Conservation (phyloP, 2,797 vertebrate species). For the Tokudaia muenninki region DNA sequence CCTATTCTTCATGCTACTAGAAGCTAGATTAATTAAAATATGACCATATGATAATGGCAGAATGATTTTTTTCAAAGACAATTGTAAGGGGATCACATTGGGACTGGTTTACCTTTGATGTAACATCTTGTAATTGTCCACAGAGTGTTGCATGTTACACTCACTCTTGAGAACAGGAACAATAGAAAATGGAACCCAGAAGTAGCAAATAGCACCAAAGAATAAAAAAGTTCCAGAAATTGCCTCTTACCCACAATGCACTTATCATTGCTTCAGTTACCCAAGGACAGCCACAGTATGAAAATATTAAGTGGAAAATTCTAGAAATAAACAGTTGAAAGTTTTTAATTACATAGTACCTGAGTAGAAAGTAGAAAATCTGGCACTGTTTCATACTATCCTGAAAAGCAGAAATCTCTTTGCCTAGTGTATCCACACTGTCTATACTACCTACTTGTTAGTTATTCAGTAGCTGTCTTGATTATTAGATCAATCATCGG, state of each 20-base stretch:
- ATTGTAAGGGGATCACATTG: not conserved
- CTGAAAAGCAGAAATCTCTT: not conserved
- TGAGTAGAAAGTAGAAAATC: not conserved
- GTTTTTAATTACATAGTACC: not conserved
- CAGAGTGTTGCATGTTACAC: not conserved
- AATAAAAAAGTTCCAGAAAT: constrained; percentile 1
- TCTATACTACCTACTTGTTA: not conserved
- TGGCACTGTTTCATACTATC: not conserved
- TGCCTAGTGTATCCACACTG: not conserved
- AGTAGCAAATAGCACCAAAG: constrained; percentile 29
- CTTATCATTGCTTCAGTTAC: not conserved
- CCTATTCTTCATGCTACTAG: not conserved
- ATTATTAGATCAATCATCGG: not conserved
- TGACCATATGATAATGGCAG: not conserved
- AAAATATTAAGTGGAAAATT: not conserved
- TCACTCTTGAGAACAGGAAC: constrained; percentile 14
- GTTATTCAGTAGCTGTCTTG: not conserved
- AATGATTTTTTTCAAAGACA: not conserved
- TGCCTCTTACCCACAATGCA: not conserved
- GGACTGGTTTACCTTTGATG: constrained; percentile 36
- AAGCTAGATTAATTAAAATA: constrained; percentile 43
- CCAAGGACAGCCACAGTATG: not conserved
- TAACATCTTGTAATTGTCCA: not conserved
- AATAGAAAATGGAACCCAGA: constrained; percentile 38
- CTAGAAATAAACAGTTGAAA: not conserved